A percentile compares a stretch with the other conserved stretches of the same genome.
Evolutionary conservation across 2,797 vertebrate species (phyloP).

Genomic region (Coendou prehensilis): DNA sequence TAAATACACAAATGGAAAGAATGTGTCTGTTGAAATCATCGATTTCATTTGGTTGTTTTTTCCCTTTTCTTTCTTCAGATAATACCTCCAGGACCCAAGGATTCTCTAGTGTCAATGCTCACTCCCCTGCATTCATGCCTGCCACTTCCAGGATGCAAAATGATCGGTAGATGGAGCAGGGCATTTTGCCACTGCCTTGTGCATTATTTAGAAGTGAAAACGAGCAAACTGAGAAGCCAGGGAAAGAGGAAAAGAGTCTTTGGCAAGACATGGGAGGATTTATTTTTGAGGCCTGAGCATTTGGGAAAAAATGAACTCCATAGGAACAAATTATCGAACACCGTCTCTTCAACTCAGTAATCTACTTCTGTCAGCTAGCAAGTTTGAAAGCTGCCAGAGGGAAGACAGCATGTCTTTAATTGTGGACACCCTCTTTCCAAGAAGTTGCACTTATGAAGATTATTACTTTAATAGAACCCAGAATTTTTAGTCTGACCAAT

Average conservation of each 20-base stretch:
- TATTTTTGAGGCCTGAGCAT: constrained; percentile 67
- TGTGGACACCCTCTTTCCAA: background rate
- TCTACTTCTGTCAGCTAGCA: background rate
- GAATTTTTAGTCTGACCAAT: background rate
- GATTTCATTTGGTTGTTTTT: background rate
- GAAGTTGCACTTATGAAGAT: background rate
- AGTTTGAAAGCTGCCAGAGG: background rate
- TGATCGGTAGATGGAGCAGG: constrained; percentile 52
- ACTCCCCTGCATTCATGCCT: background rate
- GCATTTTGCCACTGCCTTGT: constrained; percentile 52
- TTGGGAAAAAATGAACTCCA: background rate
- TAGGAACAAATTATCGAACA: constrained; percentile 16
- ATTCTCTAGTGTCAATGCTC: background rate
- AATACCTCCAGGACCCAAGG: background rate
- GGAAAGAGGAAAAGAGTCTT: constrained; percentile 55
- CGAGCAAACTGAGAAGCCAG: constrained; percentile 49
- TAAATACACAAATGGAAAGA: constrained; percentile 64
- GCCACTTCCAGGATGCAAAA: constrained; percentile 40
- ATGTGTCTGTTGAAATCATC: constrained; percentile 57
- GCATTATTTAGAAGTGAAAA: constrained; percentile 71
- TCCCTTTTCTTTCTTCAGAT: constrained; percentile 26
- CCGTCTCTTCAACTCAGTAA: constrained; percentile 9
- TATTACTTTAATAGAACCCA: background rate
- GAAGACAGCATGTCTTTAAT: background rate
- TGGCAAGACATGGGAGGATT: constrained; percentile 56